Evolutionary conservation across 2,888 invertebrate genomes (phyloP).

Genomic region (Hydraecia micacea): DNA sequence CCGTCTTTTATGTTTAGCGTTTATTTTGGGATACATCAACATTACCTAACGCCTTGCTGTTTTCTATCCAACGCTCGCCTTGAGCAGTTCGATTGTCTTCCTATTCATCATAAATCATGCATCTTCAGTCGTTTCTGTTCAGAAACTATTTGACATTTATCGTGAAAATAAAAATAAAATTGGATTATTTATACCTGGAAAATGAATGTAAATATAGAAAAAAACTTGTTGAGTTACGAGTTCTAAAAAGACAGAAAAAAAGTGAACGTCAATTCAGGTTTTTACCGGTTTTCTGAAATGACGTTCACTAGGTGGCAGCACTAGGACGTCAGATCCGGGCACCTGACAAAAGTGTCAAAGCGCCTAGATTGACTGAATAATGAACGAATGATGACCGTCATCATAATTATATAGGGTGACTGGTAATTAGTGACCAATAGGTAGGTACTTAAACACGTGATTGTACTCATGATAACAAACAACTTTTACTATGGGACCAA

Average conservation of each 20-base stretch:
- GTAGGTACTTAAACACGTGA: too few species aligned
- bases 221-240: background rate
- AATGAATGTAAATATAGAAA: constrained; percentile 15
- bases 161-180: constrained; percentile 50
- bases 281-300: background rate
- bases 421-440: too few species aligned
- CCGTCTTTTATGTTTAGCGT: constrained; percentile 65
- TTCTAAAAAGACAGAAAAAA: background rate
- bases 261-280: background rate
- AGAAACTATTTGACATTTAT: constrained; percentile 48
- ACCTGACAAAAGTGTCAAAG: background rate
- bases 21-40: constrained; percentile 71
- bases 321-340: background rate
- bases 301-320: background rate
- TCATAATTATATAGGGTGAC: too few species aligned
- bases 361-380: background rate
- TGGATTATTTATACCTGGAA: constrained; percentile 33
- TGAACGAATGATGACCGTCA: background rate
- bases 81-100: constrained; percentile 71
- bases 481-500: too few species aligned
- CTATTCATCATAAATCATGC: constrained; percentile 64
- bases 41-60: constrained; percentile 66
- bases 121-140: constrained; percentile 51
- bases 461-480: too few species aligned
- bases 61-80: constrained; percentile 71